A percentile compares a stretch with the other conserved stretches of the same genome.
These are phyloP conservation scores for Melitaea athalia DNA, from an alignment of 2,888 invertebrate genomes.

Conservation along the genomic window DNA sequence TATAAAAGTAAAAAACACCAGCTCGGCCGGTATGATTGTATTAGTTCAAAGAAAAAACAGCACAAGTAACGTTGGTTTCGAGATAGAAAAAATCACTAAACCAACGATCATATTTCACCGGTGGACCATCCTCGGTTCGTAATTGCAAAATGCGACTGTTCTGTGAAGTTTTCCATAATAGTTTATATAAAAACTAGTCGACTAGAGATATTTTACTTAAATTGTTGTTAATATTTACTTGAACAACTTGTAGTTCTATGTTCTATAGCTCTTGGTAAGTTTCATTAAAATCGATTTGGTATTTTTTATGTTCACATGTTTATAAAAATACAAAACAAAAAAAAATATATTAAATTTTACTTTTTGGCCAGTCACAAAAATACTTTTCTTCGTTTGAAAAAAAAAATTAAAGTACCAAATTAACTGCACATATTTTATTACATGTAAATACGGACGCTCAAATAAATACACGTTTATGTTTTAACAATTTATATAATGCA, in stretches of 20 bases:
- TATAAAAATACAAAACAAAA: too few relatives aligned
- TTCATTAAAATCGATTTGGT: too few relatives aligned
- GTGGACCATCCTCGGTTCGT: constrained; percentile 12
- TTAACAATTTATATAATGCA: too few relatives aligned
- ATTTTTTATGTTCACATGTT: too few relatives aligned
- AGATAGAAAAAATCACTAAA: constrained; percentile 32
- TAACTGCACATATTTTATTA: too few relatives aligned
- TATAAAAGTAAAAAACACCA: constrained; percentile 33
- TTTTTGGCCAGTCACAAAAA: too few relatives aligned
- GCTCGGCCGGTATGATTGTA: constrained; percentile 32
- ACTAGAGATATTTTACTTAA: neutral
- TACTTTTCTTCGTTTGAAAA: too few relatives aligned
- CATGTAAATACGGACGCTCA: too few relatives aligned
- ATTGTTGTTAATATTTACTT: neutral
- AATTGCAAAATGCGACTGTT: constrained; percentile 17
- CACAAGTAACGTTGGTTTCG: constrained; percentile 12
- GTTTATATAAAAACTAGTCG: neutral
- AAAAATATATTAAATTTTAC: too few relatives aligned
- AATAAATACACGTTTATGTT: too few relatives aligned
- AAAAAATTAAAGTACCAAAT: too few relatives aligned
- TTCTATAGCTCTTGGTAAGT: neutral
- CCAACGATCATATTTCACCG: constrained; percentile 32
- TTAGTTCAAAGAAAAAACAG: constrained; percentile 34
- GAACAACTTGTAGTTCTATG: neutral
- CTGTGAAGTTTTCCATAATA: neutral